phyloP scores from a whole-genome alignment of 2,797 vertebrate species.

The Hypotaenidia philippensis region DNA sequence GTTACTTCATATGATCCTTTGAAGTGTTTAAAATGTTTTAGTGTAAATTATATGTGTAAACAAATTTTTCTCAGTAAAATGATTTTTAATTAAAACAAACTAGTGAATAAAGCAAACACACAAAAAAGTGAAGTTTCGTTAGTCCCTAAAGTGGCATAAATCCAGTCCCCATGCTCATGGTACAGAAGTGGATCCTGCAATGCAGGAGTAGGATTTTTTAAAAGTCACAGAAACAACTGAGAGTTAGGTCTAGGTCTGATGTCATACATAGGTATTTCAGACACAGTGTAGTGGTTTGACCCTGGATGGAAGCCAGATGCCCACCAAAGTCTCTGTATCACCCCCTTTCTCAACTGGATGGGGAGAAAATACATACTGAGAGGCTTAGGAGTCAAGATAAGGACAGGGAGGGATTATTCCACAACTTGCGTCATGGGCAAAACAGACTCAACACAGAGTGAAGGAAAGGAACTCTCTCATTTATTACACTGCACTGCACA shows the following conservation, averaged over 20 bases:
- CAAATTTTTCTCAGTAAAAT: constrained; percentile 50
- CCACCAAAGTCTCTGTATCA: too few species aligned
- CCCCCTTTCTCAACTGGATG: too few species aligned
- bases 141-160: neutral
- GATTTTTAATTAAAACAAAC: constrained; percentile 42
- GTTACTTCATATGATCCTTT: constrained; percentile 37
- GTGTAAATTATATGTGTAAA: constrained; percentile 3
- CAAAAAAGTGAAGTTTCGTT: neutral
- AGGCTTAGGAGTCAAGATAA: too few species aligned
- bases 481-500: too few species aligned
- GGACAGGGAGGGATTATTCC: too few species aligned
- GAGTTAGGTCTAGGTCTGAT: neutral
- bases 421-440: too few species aligned
- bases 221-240: neutral
- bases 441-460: too few species aligned
- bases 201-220: neutral
- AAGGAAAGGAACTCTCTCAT: too few species aligned
- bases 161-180: neutral
- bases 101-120: neutral
- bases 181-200: neutral
- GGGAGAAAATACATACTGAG: too few species aligned
- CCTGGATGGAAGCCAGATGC: too few species aligned
- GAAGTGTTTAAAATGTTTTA: constrained; percentile 36
- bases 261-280: neutral
- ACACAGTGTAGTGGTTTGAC: neutral